A percentile compares a stretch with the other conserved stretches of the same genome.
Conservation (phyloP, 2,888 invertebrate genomes). For the Phyto melanocephala region DNA sequence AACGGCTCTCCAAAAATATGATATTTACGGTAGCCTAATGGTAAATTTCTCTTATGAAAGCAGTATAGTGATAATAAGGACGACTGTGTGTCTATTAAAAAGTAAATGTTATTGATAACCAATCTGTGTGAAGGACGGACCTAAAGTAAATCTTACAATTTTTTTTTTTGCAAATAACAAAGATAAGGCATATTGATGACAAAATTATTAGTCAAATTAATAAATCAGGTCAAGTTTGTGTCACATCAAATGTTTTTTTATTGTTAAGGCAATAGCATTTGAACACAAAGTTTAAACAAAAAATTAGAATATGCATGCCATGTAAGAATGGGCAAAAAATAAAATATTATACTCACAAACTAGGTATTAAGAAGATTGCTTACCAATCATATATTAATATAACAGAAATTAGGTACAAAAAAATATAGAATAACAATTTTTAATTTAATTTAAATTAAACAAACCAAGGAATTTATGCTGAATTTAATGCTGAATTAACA, state of each 20-base stretch:
- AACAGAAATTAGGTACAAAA: too few relatives aligned
- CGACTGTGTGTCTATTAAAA: background rate
- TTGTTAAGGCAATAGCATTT: background rate
- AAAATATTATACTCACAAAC: too few relatives aligned
- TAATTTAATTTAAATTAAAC: too few relatives aligned
- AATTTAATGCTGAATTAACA: too few relatives aligned
- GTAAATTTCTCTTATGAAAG: background rate
- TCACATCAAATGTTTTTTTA: background rate
- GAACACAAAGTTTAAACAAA: background rate
- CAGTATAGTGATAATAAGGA: background rate
- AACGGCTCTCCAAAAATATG: background rate
- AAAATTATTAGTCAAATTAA: slow-evolving; percentile 10
- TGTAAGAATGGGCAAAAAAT: too few relatives aligned
- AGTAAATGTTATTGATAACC: slow-evolving; percentile 13
- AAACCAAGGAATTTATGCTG: too few relatives aligned
- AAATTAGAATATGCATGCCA: too few relatives aligned
- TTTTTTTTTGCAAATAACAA: background rate
- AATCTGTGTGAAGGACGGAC: slow-evolving; percentile 1
- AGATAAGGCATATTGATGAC: background rate
- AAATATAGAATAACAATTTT: too few relatives aligned
- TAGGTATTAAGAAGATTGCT: too few relatives aligned
- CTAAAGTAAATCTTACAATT: background rate
- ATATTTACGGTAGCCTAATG: background rate
- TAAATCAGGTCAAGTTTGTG: slow-evolving; percentile 42
- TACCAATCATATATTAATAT: too few relatives aligned